These are phyloP conservation scores for Australoheros facetus DNA, from an alignment of 2,797 vertebrate genomes.

Conservation along the genomic window DNA sequence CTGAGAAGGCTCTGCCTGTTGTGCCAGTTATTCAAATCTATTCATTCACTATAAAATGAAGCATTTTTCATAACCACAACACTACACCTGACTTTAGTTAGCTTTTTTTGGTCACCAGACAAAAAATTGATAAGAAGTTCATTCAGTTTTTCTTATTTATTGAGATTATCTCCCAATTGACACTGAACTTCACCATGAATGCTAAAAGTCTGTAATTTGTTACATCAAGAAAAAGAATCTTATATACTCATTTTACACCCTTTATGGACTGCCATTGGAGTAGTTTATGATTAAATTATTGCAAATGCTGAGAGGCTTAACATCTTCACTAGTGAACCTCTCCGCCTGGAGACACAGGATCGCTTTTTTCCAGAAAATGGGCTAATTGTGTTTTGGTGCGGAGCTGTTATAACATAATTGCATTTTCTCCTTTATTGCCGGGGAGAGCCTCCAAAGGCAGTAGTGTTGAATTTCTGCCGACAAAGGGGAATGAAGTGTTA, in stretches of 20 bases:
- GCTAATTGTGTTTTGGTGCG: slow-evolving; percentile 76
- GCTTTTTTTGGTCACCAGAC: background rate
- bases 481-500: slow-evolving; percentile 87
- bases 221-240: background rate
- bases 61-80: no score
- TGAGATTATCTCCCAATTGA: background rate
- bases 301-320: slow-evolving; percentile 29
- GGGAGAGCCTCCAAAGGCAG: slow-evolving; percentile 68
- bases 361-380: slow-evolving; percentile 67
- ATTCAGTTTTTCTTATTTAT: background rate
- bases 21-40: no score
- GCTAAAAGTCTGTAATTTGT: background rate
- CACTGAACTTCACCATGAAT: background rate
- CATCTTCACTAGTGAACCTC: slow-evolving; percentile 34
- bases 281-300: slow-evolving; percentile 20
- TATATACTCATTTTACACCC: background rate
- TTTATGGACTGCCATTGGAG: slow-evolving; percentile 11
- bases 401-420: slow-evolving; percentile 72
- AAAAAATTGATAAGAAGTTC: background rate
- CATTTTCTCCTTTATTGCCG: slow-evolving; percentile 73
- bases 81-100: background rate
- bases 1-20: no score
- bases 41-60: no score
- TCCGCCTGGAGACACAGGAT: slow-evolving; percentile 46
- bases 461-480: slow-evolving; percentile 87